These are phyloP conservation scores for Melanostoma scalare DNA, from an alignment of 2,888 invertebrate species.

Conservation along the genomic window DNA sequence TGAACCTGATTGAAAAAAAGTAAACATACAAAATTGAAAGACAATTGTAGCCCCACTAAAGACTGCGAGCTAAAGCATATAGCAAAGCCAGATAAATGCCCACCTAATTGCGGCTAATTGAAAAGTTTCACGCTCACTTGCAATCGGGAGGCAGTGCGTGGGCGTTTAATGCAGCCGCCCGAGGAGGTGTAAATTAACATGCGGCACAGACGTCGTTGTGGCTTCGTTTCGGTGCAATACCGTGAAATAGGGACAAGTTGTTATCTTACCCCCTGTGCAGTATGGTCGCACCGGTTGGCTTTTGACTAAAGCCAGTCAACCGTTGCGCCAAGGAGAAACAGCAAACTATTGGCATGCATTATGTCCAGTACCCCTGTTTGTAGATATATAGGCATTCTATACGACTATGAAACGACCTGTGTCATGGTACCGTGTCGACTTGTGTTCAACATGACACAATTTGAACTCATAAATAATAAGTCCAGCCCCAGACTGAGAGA, in stretches of 20 bases:
- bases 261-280: slow-evolving; percentile 20
- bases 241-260: slow-evolving; percentile 42
- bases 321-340: not conserved
- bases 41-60: slow-evolving; percentile 27
- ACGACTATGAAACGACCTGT: slow-evolving; percentile 11
- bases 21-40: slow-evolving; percentile 3
- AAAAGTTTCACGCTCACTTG: slow-evolving; percentile 71
- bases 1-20: slow-evolving; percentile 14
- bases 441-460: slow-evolving; percentile 65
- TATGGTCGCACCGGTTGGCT: slow-evolving; percentile 25
- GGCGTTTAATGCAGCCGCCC: slow-evolving; percentile 58
- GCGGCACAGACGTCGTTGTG: slow-evolving; percentile 1
- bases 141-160: slow-evolving; percentile 58
- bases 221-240: slow-evolving; percentile 45
- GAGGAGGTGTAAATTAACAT: slow-evolving; percentile 65
- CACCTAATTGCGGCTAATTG: slow-evolving; percentile 69
- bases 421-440: slow-evolving; percentile 56
- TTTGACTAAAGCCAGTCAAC: slow-evolving; percentile 22
- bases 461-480: slow-evolving; percentile 72
- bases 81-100: slow-evolving; percentile 49
- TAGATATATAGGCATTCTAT: no score
- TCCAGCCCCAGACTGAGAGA: slow-evolving; percentile 7
- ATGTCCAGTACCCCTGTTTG: slow-evolving; percentile 12
- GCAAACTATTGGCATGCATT: slow-evolving; percentile 13
- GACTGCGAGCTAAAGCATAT: not conserved